These are phyloP conservation scores for Lates calcarifer DNA, from an alignment of 2,113 vertebrate genomes.

Conservation along the genomic window DNA sequence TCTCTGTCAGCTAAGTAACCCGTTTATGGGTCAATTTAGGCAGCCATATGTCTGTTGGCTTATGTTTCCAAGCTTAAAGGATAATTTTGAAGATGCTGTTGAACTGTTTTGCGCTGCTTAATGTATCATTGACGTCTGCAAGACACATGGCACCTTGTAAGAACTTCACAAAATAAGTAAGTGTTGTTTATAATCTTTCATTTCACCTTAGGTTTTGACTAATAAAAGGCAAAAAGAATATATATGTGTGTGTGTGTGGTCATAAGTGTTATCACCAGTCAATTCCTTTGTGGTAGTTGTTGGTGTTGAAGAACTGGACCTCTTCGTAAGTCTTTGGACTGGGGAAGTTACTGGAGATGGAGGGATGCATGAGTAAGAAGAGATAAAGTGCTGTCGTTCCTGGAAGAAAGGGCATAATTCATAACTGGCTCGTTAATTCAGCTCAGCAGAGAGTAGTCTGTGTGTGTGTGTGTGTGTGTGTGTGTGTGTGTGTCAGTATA, in stretches of 20 bases:
- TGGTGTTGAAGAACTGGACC: conserved; percentile 99
- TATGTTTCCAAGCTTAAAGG: conserved; percentile 47
- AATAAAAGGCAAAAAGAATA: conserved; percentile 33
- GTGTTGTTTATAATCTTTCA: conserved; percentile 27
- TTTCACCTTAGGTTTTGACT: conserved; percentile 38
- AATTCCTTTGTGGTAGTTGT: conserved; percentile 99
- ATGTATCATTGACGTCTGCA: conserved; percentile 50
- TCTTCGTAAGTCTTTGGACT: conserved; percentile 98
- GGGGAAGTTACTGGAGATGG: conserved; percentile 98
- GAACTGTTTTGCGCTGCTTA: conserved; percentile 48
- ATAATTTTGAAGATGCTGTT: conserved; percentile 63
- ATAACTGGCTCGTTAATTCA: conserved; percentile 74
- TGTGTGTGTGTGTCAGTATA: conserved; percentile 28
- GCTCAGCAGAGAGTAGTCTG: conserved; percentile 54
- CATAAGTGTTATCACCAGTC: conserved; percentile 91
- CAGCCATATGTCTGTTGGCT: conserved; percentile 69
- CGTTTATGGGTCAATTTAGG: conserved; percentile 78
- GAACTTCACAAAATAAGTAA: conserved; percentile 16
- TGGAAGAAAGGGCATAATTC: conserved; percentile 85
- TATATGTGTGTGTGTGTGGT: not conserved
- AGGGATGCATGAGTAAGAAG: conserved; percentile 98
- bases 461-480: conserved; percentile 33
- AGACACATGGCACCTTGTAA: conserved; percentile 26
- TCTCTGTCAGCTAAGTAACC: conserved; percentile 69
- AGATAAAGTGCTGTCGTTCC: conserved; percentile 98